phyloP scores from a whole-genome alignment of 2,797 vertebrate genomes.

The Tamandua tetradactyla region DNA sequence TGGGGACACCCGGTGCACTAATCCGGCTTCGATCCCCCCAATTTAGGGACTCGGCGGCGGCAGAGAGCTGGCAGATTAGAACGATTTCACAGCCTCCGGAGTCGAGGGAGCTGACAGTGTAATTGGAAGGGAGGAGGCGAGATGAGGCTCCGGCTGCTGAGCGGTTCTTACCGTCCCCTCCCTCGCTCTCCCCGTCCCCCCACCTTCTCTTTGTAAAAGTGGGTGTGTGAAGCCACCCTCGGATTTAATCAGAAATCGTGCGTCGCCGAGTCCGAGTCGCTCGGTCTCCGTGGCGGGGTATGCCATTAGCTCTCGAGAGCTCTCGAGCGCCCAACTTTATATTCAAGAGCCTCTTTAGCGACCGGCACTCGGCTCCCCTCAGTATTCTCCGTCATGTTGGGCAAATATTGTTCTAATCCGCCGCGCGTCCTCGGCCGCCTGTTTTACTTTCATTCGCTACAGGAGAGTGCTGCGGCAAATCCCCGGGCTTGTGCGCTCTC shows the following conservation, averaged over 20 bases:
- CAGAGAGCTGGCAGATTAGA: constrained; percentile 83
- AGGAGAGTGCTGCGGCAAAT: constrained; percentile 91
- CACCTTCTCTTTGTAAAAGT: constrained; percentile 78
- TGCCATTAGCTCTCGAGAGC: constrained; percentile 87
- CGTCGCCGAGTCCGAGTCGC: constrained; percentile 87
- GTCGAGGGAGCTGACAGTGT: constrained; percentile 77
- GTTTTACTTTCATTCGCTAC: constrained; percentile 91
- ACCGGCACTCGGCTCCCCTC: constrained; percentile 90
- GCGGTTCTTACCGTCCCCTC: constrained; percentile 35
- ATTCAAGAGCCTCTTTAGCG: constrained; percentile 92
- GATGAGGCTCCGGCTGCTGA: not conserved
- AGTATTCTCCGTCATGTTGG: constrained; percentile 99
- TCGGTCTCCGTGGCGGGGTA: constrained; percentile 84
- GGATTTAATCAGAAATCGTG: constrained; percentile 88
- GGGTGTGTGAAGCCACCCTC: constrained; percentile 82
- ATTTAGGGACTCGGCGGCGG: constrained; percentile 76
- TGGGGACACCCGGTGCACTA: constrained; percentile 55
- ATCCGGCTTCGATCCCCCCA: constrained; percentile 78
- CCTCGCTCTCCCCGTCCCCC: constrained; percentile 21
- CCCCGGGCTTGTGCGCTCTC: constrained; percentile 89
- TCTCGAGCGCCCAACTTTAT: constrained; percentile 91
- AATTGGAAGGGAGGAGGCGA: constrained; percentile 78
- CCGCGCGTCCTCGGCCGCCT: constrained; percentile 92
- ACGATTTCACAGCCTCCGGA: constrained; percentile 83
- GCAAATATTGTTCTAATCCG: constrained; percentile 99